Conservation (phyloP, 2,113 vertebrate species). For the Dendropsophus ebraccatus region DNA sequence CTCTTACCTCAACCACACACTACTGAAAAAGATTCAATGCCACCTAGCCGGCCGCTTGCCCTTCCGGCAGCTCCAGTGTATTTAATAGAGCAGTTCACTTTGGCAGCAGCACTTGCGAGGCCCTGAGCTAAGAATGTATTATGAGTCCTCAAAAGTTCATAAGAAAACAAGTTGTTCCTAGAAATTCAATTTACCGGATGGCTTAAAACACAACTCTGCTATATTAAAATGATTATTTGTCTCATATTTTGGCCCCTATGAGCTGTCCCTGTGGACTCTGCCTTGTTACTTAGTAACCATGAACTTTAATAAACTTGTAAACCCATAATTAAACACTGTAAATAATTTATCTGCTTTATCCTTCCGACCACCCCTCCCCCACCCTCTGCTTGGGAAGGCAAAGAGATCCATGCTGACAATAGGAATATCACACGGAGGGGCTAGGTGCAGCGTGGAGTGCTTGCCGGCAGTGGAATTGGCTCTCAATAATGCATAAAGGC, state of each 20-base stretch:
- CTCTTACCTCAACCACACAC: neutral
- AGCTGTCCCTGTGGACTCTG: conserved; percentile 64
- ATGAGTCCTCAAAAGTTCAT: conserved; percentile 41
- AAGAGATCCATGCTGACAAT: conserved; percentile 61
- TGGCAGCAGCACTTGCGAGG: conserved; percentile 53
- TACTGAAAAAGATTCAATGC: neutral
- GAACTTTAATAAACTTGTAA: conserved; percentile 75
- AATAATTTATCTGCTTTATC: conserved; percentile 76
- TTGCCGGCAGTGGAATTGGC: conserved; percentile 72
- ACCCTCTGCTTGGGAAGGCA: neutral
- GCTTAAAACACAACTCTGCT: conserved; percentile 8
- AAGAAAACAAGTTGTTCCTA: conserved; percentile 54
- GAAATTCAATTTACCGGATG: conserved; percentile 46
- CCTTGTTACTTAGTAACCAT: conserved; percentile 71
- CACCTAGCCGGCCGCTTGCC: neutral
- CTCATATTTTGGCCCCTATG: conserved; percentile 51
- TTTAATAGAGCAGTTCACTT: conserved; percentile 51
- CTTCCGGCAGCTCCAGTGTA: neutral
- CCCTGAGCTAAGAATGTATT: conserved; percentile 61
- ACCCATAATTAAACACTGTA: conserved; percentile 74
- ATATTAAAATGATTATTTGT: conserved; percentile 61
- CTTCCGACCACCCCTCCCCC: conserved; percentile 62
- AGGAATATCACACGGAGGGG: conserved; percentile 67
- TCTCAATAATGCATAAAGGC: conserved; percentile 73
- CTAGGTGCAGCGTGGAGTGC: conserved; percentile 63